phyloP scores from a whole-genome alignment of 2,113 vertebrate species.

The Leucopsar rothschildi region DNA sequence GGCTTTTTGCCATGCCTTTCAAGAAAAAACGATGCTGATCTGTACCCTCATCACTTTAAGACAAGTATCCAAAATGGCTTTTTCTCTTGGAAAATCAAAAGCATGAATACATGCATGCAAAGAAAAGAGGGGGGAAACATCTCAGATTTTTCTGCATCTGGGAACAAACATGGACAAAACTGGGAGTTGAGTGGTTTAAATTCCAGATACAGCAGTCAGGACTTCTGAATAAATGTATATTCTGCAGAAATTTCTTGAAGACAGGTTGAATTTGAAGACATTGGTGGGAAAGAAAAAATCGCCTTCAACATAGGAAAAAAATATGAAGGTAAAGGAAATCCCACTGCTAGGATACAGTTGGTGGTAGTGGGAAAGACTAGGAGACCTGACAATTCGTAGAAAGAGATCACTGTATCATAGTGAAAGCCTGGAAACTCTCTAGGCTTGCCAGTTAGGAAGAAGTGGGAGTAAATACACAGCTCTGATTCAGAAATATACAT shows the following conservation, averaged over 20 bases:
- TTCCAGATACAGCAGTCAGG: background rate
- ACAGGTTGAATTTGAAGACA: background rate
- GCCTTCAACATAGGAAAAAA: background rate
- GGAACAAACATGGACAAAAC: background rate
- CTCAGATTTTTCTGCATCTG: background rate
- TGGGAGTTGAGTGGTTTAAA: background rate
- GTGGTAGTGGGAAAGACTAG: background rate
- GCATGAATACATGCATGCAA: background rate
- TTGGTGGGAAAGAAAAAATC: background rate
- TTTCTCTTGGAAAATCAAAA: background rate
- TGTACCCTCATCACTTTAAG: background rate
- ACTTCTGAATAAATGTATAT: background rate
- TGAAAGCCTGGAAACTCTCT: background rate
- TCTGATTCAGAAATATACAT: background rate
- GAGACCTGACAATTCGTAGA: background rate
- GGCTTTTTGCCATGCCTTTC: background rate
- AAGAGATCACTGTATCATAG: background rate
- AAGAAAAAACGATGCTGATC: background rate
- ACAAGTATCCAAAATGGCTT: background rate
- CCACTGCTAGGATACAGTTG: background rate
- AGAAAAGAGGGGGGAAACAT: background rate
- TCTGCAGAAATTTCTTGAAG: background rate
- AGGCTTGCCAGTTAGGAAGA: background rate
- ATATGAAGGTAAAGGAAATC: background rate
- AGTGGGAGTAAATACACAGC: background rate